Evolutionary conservation across 2,113 vertebrate genomes (phyloP).

Genomic region (Podarcis cretensis): DNA sequence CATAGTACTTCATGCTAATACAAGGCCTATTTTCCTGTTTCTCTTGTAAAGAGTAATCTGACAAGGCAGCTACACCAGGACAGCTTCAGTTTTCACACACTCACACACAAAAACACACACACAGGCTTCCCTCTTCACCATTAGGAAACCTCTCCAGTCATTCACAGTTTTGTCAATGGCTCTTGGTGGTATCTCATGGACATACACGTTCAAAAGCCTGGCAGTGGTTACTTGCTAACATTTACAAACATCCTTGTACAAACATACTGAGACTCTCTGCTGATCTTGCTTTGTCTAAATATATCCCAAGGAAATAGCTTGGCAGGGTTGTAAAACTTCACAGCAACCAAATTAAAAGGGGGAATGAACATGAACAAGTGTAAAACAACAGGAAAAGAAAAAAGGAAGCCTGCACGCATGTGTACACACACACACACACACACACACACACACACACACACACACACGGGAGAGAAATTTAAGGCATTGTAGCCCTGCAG

Average conservation of each 20-base stretch:
- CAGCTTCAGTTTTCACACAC: constrained; percentile 57
- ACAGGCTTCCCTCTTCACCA: constrained; percentile 48
- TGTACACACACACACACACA: too few relatives aligned
- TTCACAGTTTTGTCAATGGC: constrained; percentile 70
- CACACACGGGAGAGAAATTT: background rate
- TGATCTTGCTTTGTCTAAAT: constrained; percentile 79
- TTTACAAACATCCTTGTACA: constrained; percentile 77
- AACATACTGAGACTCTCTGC: constrained; percentile 67
- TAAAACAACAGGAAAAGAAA: background rate
- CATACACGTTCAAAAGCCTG: constrained; percentile 67
- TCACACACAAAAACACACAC: constrained; percentile 43
- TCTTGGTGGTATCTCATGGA: constrained; percentile 64
- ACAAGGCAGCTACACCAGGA: constrained; percentile 61
- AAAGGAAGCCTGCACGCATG: constrained; percentile 6
- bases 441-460: background rate
- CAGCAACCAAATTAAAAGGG: constrained; percentile 60
- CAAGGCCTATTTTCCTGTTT: accelerated
- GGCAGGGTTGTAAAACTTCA: constrained; percentile 74
- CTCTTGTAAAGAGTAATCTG: constrained; percentile 64
- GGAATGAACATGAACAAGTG: constrained; percentile 30
- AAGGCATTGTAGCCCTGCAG: background rate
- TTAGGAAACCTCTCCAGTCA: constrained; percentile 68
- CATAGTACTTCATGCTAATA: constrained; percentile 56
- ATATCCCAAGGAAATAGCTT: constrained; percentile 78
- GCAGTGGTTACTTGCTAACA: constrained; percentile 64